These are phyloP conservation scores for Ascidia mentula DNA, from an alignment of 23 tunicate genomes.

Conservation along the genomic window DNA sequence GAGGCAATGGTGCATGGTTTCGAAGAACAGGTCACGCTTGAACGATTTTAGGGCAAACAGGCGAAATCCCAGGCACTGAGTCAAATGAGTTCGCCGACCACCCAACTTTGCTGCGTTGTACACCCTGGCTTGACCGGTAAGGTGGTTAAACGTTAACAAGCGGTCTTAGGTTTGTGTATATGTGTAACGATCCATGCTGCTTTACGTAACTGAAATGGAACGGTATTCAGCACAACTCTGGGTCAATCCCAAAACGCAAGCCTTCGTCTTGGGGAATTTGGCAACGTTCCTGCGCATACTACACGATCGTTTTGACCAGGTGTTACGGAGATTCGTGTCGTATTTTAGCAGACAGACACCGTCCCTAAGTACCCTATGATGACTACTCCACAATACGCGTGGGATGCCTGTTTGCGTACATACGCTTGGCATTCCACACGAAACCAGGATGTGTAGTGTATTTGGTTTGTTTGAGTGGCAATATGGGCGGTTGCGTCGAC, in stretches of 20 bases:
- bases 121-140: neutral
- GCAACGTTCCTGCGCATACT: too few relatives aligned
- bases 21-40: neutral
- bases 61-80: neutral
- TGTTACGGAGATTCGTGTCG: too few relatives aligned
- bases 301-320: too few relatives aligned
- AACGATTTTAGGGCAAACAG: neutral
- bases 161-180: too few relatives aligned
- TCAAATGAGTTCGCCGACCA: conserved; percentile 6
- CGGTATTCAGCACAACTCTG: too few relatives aligned
- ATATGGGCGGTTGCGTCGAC: neutral
- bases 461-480: neutral
- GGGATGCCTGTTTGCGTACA: neutral
- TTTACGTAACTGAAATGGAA: too few relatives aligned
- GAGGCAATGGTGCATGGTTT: neutral
- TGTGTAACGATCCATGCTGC: too few relatives aligned
- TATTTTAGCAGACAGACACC: too few relatives aligned
- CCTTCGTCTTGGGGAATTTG: too few relatives aligned
- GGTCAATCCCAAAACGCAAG: too few relatives aligned
- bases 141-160: neutral
- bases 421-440: neutral
- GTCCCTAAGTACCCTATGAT: too few relatives aligned
- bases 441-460: neutral
- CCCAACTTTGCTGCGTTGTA: neutral
- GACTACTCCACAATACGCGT: neutral